Conservation (phyloP, 2,888 invertebrate species). For the Scotopteryx bipunctaria region DNA sequence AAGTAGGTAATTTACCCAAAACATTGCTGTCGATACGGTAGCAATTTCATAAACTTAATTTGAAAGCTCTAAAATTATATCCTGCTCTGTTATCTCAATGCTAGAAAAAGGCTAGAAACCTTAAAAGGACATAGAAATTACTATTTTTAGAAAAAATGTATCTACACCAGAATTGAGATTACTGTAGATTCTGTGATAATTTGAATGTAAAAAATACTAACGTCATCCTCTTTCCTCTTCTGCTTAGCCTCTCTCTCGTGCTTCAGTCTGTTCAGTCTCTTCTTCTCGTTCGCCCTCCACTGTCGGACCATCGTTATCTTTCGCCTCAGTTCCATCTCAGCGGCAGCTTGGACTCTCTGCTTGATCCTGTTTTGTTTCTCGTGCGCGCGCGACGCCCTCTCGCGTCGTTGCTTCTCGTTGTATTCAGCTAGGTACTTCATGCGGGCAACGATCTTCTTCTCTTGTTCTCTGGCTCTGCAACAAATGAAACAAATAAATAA, state of each 20-base stretch:
- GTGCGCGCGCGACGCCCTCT: conserved; percentile 54
- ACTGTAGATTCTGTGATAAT: too few species aligned
- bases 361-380: conserved; percentile 69
- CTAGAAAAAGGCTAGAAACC: too few species aligned
- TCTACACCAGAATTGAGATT: too few species aligned
- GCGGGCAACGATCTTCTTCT: conserved; percentile 63
- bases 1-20: too few species aligned
- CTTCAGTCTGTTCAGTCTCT: conserved; percentile 59
- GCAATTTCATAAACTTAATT: too few species aligned
- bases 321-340: conserved; percentile 70
- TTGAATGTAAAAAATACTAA: too few species aligned
- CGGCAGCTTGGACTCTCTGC: conserved; percentile 72
- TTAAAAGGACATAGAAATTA: too few species aligned
- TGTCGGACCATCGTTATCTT: conserved; percentile 75
- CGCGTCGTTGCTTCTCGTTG: conserved; percentile 64
- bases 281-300: conserved; percentile 73
- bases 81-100: too few species aligned
- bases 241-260: conserved; percentile 61
- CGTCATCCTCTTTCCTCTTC: conserved; percentile 60
- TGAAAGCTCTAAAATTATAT: too few species aligned
- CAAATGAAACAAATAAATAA: not conserved
- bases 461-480: conserved; percentile 68
- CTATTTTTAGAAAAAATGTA: too few species aligned
- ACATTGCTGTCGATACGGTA: too few species aligned
- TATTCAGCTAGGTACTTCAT: conserved; percentile 69